Base-by-base conservation (phyloP, 1,140 invertebrate genomes). In the Daktulosphaira vitifoliae region DNA sequence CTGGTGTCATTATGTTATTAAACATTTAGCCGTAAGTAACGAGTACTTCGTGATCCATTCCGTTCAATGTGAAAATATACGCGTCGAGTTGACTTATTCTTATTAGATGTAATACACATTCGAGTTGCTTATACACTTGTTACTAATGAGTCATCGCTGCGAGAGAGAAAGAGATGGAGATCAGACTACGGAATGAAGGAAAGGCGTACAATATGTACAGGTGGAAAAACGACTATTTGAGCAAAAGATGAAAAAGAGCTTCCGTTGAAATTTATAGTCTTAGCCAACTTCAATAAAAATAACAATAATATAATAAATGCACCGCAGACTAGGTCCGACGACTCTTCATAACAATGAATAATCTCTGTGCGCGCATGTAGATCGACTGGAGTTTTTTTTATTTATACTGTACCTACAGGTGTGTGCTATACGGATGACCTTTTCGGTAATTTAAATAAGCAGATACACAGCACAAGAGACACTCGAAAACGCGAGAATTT, bases 201-300 rank as follows among this genome's bases (percentile, higher is more conserved):
- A n/a, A n/a, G n/a, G n/a, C n/a, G 6, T 7, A 37, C 33, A 37
- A 37, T 13, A 39, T 23, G 15, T 11, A 56, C 37, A 8, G 37
- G 52, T 54, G 16, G 18, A 52, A 13, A 49, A 22, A 51, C 15
- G 23, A 15, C n/a, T n/a, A n/a, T n/a, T n/a, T 11, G 8, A 44
- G 25, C 42, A 39, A 44, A 22, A 44, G 39, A 59, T 42, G 56
- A 33, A 33, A 33, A 33, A 33, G 29, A 33, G 25, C 56, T 62
- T 48, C 56, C 42, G 56, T 62, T 62, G 29, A 20, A 46, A 62
- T 62, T 62, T 62, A 62, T 62, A 2, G 56, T 48, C 18, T 33
- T 23, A n/a, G 42, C 56, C 56, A 62, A 39, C 42, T 62, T 33
- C 11, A 33, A 11, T 33, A 33, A 33, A 6, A 33, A 33, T 11